These are phyloP conservation scores for Columba janthina DNA, from an alignment of 2,113 vertebrate genomes.

Conservation along the genomic window DNA sequence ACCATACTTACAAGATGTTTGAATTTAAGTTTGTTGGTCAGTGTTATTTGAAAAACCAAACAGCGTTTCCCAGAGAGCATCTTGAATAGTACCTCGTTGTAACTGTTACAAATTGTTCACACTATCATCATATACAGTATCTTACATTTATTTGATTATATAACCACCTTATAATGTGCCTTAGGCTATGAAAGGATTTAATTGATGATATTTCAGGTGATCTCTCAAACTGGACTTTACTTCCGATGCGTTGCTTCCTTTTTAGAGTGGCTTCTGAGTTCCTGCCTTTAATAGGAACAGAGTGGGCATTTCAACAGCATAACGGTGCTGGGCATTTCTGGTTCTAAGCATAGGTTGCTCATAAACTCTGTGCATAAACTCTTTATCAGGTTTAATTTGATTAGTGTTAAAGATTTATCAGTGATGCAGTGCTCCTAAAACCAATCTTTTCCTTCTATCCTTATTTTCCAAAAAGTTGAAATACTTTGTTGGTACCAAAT, in stretches of 20 bases:
- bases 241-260: not conserved
- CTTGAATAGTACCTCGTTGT: not conserved
- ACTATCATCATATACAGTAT: not conserved
- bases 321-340: not conserved
- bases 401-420: not conserved
- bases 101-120: not conserved
- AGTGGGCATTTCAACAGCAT: not conserved
- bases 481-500: not conserved
- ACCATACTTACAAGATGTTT: not conserved
- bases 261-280: not conserved
- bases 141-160: not conserved
- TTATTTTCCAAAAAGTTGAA: not conserved
- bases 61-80: not conserved
- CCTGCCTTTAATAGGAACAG: not conserved
- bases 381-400: not conserved
- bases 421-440: not conserved
- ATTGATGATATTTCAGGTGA: not conserved
- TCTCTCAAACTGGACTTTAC: not conserved
- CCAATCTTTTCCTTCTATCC: not conserved
- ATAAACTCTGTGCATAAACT: not conserved
- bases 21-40: not conserved
- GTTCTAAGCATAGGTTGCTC: not conserved
- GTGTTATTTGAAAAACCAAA: not conserved
- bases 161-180: not conserved
- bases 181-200: not conserved